Base-by-base conservation (phyloP, 92 coral and sea anemone species). In the Epizoanthus rinbou region DNA sequence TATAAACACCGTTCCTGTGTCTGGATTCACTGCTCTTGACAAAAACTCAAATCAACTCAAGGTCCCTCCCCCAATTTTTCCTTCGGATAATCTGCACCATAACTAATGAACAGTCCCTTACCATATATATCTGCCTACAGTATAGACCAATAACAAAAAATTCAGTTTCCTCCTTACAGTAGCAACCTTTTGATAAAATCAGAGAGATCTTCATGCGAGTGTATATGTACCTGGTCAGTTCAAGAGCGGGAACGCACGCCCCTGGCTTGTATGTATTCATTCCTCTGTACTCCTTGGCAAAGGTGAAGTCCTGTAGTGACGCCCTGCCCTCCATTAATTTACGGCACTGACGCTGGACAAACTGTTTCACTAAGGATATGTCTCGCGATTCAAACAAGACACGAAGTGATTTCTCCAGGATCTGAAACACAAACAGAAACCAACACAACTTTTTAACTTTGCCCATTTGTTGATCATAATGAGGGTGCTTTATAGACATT, bases 191-290 rank as follows among this genome's bases (percentile, higher is more conserved):
- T 28, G 31, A 28, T 28, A 28, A 31, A 24, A 24, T 59, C 3
- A 24, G 60, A 15, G 2, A 17, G 13, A 37, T 37, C 2, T 37
- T 37, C 43, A 37, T 37, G 43, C 43, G 35, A 63, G 33, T 63
- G 11, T 63, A 63, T 23, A 39, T 47, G 59, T 23, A 95, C 98
- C 98, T 90, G 50, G 98, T 82, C 23, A 95, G 91, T 84, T 89
- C 98, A 73, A 95, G 88, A 16, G 98, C 98, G 4, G 98, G 98
- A 10, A 95, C 98, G 65, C 98, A 95, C 45, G 98, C 98, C n/a
- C 91, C 94, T 9, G 98, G 98, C 72, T 95, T 95, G 87, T 95
- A 95, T 15, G 89, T 90, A 47, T 85, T 80, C 94, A 95, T 93
- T 7, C 98, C 98, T 70, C 98, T 91, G 84, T 95, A 95, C 80